Evolutionary conservation across 2,888 invertebrate genomes (phyloP).

Genomic region (Ormia ochracea): DNA sequence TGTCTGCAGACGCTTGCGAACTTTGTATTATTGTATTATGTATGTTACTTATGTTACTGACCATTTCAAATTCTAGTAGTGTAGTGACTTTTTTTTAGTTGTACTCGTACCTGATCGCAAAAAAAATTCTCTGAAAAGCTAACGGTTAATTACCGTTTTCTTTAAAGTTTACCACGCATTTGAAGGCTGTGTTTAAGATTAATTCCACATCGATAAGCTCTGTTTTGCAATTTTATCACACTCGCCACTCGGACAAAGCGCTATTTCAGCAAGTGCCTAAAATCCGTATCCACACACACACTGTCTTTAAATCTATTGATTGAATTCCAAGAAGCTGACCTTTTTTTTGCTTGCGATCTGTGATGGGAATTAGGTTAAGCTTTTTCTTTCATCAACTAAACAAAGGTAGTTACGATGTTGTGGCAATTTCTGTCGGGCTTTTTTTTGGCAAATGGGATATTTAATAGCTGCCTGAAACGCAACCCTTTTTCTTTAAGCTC

Average conservation of each 20-base stretch:
- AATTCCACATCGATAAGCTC: not conserved
- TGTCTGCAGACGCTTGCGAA: no score
- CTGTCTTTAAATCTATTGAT: slow-evolving; percentile 7
- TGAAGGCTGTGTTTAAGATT: not conserved
- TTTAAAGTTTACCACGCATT: not conserved
- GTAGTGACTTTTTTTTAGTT: no score
- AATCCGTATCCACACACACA: not conserved
- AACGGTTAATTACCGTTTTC: slow-evolving; percentile 4
- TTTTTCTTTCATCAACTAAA: not conserved
- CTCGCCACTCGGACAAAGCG: not conserved
- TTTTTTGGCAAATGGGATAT: slow-evolving; percentile 17
- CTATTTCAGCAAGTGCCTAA: not conserved
- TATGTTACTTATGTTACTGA: no score
- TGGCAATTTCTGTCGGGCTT: not conserved
- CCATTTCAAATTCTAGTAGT: no score
- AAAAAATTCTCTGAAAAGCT: not conserved
- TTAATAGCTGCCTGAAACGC: slow-evolving; percentile 48
- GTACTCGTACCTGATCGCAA: not conserved
- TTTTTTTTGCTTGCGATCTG: not conserved
- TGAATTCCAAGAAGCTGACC: slow-evolving; percentile 13
- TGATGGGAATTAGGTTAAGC: slow-evolving; percentile 7
- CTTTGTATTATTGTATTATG: no score
- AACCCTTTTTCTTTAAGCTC: slow-evolving; percentile 37
- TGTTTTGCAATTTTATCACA: not conserved
- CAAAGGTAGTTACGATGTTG: not conserved